Evolutionary conservation across 2,888 invertebrate species (phyloP), one percentile per base, ranked within the genome.

Genomic region (Callimorpha dominula): DNA sequence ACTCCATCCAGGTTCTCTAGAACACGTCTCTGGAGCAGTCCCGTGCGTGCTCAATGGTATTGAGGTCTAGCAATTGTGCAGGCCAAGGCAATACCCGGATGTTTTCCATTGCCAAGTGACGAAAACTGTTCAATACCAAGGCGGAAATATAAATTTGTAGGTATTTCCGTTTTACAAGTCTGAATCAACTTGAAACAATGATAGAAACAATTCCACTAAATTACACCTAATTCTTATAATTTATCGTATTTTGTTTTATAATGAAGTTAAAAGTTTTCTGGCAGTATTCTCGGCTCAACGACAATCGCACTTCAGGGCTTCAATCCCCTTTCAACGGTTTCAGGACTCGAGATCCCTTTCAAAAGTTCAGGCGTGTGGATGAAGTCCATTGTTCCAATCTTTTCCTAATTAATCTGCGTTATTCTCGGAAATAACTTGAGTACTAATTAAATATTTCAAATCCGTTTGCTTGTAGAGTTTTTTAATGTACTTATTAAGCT

Each of bases 381-480:
- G 81, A 81, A 71, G 68, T 57, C 74, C 64, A 79, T 81, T 81
- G 81, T 81, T 81, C 68, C 52, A 50, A 81, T 77, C 66, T 77
- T 81, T 79, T 79, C 65, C 64, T 64, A 79, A 81, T 77, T 79
- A 81, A 74, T 73, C 74, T 68, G 57, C 52, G 63, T 71, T 71
- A 68, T 74, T 70, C 67, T 65, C 52, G 42, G 72, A 74, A 74
- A 73, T 71, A 20, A 72, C 71, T 77, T 20, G 62, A 78, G 69
- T 71, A 68, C 65, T 76, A 78, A 77, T 80, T 76, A 71, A 69
- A 75, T 75, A 42, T 76, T 80, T 64, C 46, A 40, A 74, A 73
- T 75, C 71, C 66, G 70, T 72, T 74, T 67, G 73, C 73, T 76
- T 70, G 65, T 70, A 43, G 40, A 40, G 62, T 60, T 40, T 62